Base-by-base conservation (phyloP, 2,888 invertebrate genomes). In the Hermaeophaga mercurialis region DNA sequence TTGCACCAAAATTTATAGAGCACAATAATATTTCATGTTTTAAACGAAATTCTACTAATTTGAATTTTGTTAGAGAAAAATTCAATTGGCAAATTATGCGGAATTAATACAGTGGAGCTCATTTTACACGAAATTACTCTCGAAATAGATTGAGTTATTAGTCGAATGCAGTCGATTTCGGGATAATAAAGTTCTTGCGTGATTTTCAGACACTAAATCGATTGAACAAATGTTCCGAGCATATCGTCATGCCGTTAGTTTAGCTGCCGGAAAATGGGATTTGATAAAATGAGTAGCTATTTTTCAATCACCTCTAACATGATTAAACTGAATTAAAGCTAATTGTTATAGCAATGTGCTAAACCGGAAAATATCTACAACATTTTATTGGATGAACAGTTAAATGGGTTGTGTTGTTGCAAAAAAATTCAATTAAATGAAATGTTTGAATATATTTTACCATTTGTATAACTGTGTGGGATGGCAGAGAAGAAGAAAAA, bases 191-290 rank as follows among this genome's bases (percentile, higher is more conserved):
- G 56, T 59, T 56, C 53, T 59, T 48, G 59, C 59, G 59, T 56
- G 59, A 59, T 59, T 59, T 49, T 49, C 59, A 56, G 59, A 56
- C 59, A 59, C 48, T 39, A 49, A 59, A 59, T 56, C 52, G 56
- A 56, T 53, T 33, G 31, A 53, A 45, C 45, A 39, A 46, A 45
- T 56, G 48, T 44, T 45, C 39, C 39, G 12, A 28, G 49, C 49
- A 41, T 46, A 55, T 54, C 39, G 46, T 54, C 56, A 53, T 44
- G 33, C 56, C 39, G 49, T 55, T 54, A 54, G 54, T 18, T 43
- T 48, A 14, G 50, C 41, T 19, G 41, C 33, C 31, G 41, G 15
- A 33, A 14, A 50, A 31, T 28, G 41, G 28, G 41, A 26, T 41
- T 34, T 41, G 50, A 31, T 31, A 50, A 31, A 50, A 41, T 22